A percentile compares a stretch with the other conserved stretches of the same genome.
These are phyloP conservation scores for Triplophysa siluroides DNA, from an alignment of 2,113 vertebrate genomes.

Conservation along the genomic window DNA sequence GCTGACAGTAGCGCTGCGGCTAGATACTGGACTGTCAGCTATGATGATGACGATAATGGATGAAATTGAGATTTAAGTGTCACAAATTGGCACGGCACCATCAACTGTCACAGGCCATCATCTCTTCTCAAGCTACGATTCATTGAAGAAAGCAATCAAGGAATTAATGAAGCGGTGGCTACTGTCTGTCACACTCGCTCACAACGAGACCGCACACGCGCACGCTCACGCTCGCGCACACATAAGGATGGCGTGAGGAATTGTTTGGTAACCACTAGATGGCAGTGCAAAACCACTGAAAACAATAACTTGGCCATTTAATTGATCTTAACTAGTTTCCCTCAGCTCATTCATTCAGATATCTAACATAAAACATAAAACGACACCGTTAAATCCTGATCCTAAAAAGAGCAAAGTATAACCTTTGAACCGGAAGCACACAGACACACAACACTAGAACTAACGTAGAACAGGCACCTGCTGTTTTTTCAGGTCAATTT, in stretches of 20 bases:
- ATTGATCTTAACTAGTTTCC: neutral
- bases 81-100: slow-evolving; percentile 59
- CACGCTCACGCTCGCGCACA: too few relatives aligned
- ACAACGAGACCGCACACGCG: neutral
- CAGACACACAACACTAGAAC: neutral
- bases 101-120: slow-evolving; percentile 68
- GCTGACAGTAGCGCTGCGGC: slow-evolving; percentile 6
- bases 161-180: slow-evolving; percentile 52
- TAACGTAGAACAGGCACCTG: neutral
- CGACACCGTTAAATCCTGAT: neutral
- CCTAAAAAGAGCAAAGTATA: neutral
- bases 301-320: neutral
- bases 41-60: slow-evolving; percentile 61
- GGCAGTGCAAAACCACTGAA: slow-evolving; percentile 62
- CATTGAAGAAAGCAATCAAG: slow-evolving; percentile 61
- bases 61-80: slow-evolving; percentile 55
- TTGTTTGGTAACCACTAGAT: slow-evolving; percentile 67
- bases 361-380: neutral
- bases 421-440: neutral
- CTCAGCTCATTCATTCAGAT: neutral
- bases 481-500: neutral
- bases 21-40: slow-evolving; percentile 62
- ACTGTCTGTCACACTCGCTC: slow-evolving; percentile 31
- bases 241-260: neutral
- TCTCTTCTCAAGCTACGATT: slow-evolving; percentile 55